Conservation (phyloP, 2,113 vertebrate genomes). For the Smithornis capensis region DNA sequence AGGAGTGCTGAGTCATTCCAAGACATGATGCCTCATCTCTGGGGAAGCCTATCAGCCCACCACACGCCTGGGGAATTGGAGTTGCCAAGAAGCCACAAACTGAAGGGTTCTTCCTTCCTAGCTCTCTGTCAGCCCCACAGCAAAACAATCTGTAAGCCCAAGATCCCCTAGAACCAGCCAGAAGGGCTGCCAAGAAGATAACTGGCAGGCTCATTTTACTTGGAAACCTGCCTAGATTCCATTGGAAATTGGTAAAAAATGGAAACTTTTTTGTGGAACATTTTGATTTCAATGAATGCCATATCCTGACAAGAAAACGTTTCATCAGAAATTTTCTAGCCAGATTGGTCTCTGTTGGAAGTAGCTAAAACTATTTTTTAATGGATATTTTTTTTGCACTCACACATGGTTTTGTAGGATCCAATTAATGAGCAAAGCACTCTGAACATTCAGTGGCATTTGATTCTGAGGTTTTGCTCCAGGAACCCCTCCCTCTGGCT, state of each 20-base stretch:
- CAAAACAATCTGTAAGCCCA: background rate
- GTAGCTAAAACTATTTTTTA: background rate
- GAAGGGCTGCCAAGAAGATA: background rate
- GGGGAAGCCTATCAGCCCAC: background rate
- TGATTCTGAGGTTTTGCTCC: background rate
- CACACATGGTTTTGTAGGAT: background rate
- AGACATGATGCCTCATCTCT: background rate
- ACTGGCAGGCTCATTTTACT: background rate
- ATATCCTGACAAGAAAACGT: slow-evolving; percentile 5
- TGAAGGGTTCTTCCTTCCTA: background rate
- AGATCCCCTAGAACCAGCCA: background rate
- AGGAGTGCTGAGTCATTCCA: background rate
- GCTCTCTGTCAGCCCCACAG: background rate
- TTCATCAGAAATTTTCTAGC: background rate
- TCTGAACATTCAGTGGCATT: background rate
- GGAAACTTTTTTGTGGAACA: slow-evolving; percentile 27
- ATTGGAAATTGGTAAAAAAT: slow-evolving; percentile 44
- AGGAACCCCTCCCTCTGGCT: background rate
- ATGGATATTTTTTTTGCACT: background rate
- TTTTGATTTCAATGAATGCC: slow-evolving; percentile 9
- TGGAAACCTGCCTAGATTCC: slow-evolving; percentile 44
- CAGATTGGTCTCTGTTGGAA: background rate
- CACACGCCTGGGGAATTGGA: background rate
- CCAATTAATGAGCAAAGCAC: background rate
- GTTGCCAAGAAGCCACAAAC: background rate